Base-by-base conservation (phyloP, 2,113 vertebrate genomes). In the Athene noctua region DNA sequence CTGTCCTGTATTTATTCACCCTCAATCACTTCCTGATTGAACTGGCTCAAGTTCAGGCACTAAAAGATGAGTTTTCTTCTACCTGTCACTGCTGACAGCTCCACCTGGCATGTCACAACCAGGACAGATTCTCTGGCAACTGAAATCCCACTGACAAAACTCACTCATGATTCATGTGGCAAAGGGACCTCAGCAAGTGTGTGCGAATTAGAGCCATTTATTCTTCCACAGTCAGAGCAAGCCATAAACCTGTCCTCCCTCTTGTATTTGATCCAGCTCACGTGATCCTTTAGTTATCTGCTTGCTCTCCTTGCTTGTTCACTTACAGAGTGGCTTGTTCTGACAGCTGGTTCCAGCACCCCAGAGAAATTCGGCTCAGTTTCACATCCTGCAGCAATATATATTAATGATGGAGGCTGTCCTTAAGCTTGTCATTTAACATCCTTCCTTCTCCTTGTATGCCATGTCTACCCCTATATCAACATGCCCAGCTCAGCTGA, bases 61-160 rank as follows among this genome's bases (percentile, higher is more conserved):
- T 81, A 80, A 80, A 97, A 94, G 42, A 61, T 71, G 61, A 65
- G 16, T 73, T 92, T 88, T 80, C 71, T 93, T 89, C 58, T 84
- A 67, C 75, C 83, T 92, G 67, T 90, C 65, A 52, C 36, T 66
- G 49, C 72, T 92, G 74, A 94, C 61, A 91, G 77, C 70, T 96
- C 73, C 65, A 95, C 86, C 71, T 83, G 65, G 40, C 22, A 40
- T 75, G 72, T 94, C 73, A 75, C n/a, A 95, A 40, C 57, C 72
- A 63, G 66, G 29, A 59, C 75, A 90, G 38, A 46, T 91, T 94
- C 80, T 80, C 47, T 88, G 66, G 75, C 79, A 94, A 52, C 52
- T 78, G 73, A 90, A 92, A 87, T 93, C 81, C 57, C 74, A 67
- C 57, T 67, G 79, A 30, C 80, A 91, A 88, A 92, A 59, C 52